Percentiles rank a stretch among this genome's conserved stretches.
phyloP scores from a whole-genome alignment of 2,888 invertebrate genomes.

The Papilio elwesi region DNA sequence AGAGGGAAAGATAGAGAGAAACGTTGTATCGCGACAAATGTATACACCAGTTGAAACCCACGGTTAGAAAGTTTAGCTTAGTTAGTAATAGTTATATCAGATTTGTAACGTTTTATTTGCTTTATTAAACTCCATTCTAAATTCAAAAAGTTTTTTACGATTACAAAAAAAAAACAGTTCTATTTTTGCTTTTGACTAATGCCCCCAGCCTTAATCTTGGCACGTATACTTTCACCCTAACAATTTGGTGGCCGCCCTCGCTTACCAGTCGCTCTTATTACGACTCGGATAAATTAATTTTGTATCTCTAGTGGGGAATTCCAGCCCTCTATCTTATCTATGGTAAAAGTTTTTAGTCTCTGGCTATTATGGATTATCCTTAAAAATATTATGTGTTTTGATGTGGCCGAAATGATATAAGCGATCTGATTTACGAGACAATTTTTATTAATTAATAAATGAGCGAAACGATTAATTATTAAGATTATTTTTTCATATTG shows the following conservation, averaged over 20 bases:
- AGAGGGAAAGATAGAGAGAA: too few relatives aligned
- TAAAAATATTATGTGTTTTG: background rate
- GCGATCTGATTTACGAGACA: too few relatives aligned
- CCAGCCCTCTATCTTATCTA: conserved; percentile 5
- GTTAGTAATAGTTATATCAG: background rate
- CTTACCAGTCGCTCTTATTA: conserved; percentile 4
- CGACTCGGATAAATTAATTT: conserved; percentile 31
- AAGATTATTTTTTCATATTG: too few relatives aligned
- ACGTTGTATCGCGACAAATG: too few relatives aligned
- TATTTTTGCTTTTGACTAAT: conserved; percentile 21
- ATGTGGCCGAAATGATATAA: too few relatives aligned
- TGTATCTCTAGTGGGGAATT: conserved; percentile 11
- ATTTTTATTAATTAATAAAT: too few relatives aligned
- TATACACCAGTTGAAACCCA: too few relatives aligned
- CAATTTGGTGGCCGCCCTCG: conserved; percentile 19
- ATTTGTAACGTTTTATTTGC: background rate
- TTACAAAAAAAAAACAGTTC: conserved; percentile 5
- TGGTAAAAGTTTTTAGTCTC: conserved; percentile 2
- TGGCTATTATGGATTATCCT: background rate
- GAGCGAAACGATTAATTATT: too few relatives aligned
- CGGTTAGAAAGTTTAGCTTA: too few relatives aligned
- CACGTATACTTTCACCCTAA: conserved; percentile 28
- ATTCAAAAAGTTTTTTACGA: background rate
- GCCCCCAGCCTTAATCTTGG: conserved; percentile 20
- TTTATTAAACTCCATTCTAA: background rate